phyloP scores from a whole-genome alignment of 2,113 vertebrate genomes.

The Corydoras maculifer region DNA sequence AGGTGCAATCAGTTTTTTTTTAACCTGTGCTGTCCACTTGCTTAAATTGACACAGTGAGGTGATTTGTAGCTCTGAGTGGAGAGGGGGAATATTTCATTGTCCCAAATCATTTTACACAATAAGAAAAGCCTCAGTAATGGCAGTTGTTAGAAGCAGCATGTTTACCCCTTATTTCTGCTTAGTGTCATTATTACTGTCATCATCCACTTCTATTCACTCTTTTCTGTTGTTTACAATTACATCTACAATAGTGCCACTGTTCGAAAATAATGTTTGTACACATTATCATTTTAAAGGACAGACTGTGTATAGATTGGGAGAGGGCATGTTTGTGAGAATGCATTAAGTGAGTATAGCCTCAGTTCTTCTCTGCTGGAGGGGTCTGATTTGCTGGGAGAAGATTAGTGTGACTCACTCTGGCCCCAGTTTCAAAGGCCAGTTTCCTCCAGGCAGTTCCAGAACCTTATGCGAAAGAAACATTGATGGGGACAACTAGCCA shows the following conservation, averaged over 20 bases:
- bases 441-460: constrained; percentile 11
- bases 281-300: too few species aligned
- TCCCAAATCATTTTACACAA: constrained; percentile 20
- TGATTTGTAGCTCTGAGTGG: constrained; percentile 4
- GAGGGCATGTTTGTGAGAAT: neutral
- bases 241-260: neutral
- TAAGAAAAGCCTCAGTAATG: constrained; percentile 15
- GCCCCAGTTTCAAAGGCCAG: constrained; percentile 34
- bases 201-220: constrained; percentile 12
- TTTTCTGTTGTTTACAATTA: neutral
- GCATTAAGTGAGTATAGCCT: constrained; percentile 1
- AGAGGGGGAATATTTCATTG: constrained; percentile 8
- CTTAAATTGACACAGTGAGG: neutral
- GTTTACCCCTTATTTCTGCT: constrained; percentile 18
- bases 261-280: neutral
- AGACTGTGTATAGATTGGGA: too few species aligned
- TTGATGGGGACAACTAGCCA: constrained; percentile 29
- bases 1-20: constrained; percentile 26
- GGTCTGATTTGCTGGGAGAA: constrained; percentile 21
- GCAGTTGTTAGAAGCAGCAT: neutral
- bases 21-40: neutral
- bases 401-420: constrained; percentile 33
- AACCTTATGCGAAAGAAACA: constrained; percentile 25
- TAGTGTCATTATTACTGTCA: constrained; percentile 17
- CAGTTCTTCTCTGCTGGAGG: constrained; percentile 8